A percentile compares a stretch with the other conserved stretches of the same genome.
phyloP scores from a whole-genome alignment of 2,888 invertebrate genomes.

The Sinodicranocentrus sp. region DNA sequence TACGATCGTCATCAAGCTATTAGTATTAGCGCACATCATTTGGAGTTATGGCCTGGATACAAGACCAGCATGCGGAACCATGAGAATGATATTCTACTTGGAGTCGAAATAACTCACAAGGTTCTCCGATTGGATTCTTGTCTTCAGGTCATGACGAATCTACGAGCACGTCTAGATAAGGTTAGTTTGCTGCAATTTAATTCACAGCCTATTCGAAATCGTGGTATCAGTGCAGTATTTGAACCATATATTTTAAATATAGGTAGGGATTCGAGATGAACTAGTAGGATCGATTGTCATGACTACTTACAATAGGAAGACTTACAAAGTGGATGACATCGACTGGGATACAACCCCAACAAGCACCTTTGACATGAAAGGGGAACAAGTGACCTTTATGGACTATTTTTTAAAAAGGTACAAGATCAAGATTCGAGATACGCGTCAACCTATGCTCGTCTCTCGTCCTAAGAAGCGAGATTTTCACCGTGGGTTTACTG shows the following conservation, averaged over 20 bases:
- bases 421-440: constrained; percentile 24
- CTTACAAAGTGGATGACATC: constrained; percentile 53
- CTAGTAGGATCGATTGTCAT: constrained; percentile 50
- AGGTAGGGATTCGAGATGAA: constrained; percentile 39
- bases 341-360: constrained; percentile 30
- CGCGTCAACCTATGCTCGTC: constrained; percentile 70
- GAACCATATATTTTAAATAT: no score
- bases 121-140: constrained; percentile 89
- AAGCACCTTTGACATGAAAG: constrained; percentile 31
- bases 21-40: constrained; percentile 81
- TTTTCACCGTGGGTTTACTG: constrained; percentile 71
- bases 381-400: background rate
- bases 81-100: constrained; percentile 87
- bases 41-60: constrained; percentile 86
- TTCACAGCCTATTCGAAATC: no score
- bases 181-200: no score
- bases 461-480: constrained; percentile 74
- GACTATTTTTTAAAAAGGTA: constrained; percentile 75
- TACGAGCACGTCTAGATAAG: constrained; percentile 22
- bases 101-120: constrained; percentile 90
- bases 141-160: constrained; percentile 81
- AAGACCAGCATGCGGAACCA: constrained; percentile 89
- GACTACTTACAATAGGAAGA: constrained; percentile 55
- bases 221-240: no score
- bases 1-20: constrained; percentile 67